Percentiles rank a stretch among this genome's conserved stretches.
These are phyloP conservation scores for Alligator sinensis DNA, from an alignment of 2,113 vertebrate species.

Conservation along the genomic window DNA sequence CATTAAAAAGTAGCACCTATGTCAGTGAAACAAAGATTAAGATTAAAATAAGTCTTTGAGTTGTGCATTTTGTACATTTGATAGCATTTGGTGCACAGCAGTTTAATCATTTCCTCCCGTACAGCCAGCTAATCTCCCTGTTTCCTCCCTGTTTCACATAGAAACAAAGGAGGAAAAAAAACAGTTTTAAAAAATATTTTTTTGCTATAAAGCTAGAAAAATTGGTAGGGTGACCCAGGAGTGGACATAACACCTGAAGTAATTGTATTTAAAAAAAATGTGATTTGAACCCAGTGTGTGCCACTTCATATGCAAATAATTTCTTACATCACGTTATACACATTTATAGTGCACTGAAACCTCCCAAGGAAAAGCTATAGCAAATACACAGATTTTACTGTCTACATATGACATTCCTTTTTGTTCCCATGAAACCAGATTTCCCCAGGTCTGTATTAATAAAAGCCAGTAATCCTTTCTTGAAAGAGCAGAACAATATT, in stretches of 20 bases:
- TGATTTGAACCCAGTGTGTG: background rate
- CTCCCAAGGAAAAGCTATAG: background rate
- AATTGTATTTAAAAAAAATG: constrained; percentile 2
- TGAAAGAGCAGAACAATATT: background rate
- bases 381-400: background rate
- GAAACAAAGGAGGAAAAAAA: background rate
- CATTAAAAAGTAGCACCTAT: background rate
- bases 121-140: constrained; percentile 15
- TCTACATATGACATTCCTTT: background rate
- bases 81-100: background rate
- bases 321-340: background rate
- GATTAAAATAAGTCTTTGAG: background rate
- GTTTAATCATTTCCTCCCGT: constrained; percentile 51
- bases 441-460: background rate
- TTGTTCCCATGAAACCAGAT: background rate
- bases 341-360: background rate
- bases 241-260: background rate
- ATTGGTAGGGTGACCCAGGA: constrained; percentile 16
- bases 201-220: constrained; percentile 38
- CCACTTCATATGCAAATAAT: background rate
- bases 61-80: background rate
- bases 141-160: constrained; percentile 33
- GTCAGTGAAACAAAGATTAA: background rate
- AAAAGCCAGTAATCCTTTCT: background rate
- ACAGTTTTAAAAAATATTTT: background rate